A percentile compares a stretch with the other conserved stretches of the same genome.
Evolutionary conservation across 1,140 invertebrate species (phyloP).

Genomic region (Rhopalosiphum padi): DNA sequence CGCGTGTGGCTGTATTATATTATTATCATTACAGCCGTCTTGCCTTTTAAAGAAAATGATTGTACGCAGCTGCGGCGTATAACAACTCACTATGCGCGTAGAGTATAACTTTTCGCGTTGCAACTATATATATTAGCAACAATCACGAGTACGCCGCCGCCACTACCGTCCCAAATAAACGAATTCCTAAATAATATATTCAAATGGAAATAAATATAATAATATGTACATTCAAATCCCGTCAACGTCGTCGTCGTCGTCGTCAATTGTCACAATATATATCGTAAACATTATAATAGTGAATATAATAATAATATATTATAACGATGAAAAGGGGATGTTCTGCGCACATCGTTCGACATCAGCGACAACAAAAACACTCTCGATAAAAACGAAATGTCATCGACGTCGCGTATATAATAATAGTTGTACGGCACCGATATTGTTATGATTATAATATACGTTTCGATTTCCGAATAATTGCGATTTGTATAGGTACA

Average conservation of each 20-base stretch:
- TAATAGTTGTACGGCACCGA: neutral
- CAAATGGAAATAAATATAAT: neutral
- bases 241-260: neutral
- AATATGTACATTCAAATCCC: neutral
- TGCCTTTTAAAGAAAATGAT: neutral
- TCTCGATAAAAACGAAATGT: slow-evolving; percentile 16
- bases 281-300: neutral
- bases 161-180: neutral
- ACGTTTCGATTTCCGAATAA: slow-evolving; percentile 5
- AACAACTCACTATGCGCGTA: neutral
- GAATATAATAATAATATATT: neutral
- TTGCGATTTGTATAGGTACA: neutral
- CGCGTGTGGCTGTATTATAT: neutral
- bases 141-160: no score
- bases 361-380: neutral
- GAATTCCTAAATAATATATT: neutral
- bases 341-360: neutral
- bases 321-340: neutral
- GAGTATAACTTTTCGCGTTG: neutral
- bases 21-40: neutral
- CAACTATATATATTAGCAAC: neutral
- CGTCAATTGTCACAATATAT: slow-evolving; percentile 17
- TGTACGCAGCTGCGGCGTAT: neutral
- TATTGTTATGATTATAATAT: neutral
- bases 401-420: neutral